These are phyloP conservation scores for Elgaria multicarinata DNA, from an alignment of 2,113 vertebrate genomes.

Conservation along the genomic window DNA sequence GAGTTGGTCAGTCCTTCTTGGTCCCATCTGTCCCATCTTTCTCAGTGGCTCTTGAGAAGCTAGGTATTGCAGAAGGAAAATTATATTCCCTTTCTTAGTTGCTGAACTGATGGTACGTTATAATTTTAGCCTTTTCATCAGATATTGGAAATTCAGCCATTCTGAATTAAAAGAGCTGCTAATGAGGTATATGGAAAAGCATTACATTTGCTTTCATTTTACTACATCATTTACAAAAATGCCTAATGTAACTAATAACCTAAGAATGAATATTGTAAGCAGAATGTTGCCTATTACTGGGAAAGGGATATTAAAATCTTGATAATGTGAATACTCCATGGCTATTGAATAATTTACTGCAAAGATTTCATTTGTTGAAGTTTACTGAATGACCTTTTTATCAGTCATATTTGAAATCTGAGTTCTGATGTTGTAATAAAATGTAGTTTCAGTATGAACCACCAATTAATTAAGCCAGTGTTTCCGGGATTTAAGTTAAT, in stretches of 20 bases:
- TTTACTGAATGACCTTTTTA: slow-evolving; percentile 26
- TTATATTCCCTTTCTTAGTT: slow-evolving; percentile 67
- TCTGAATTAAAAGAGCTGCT: slow-evolving; percentile 53
- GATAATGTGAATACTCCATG: slow-evolving; percentile 44
- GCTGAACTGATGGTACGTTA: slow-evolving; percentile 57
- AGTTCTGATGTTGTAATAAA: slow-evolving; percentile 28
- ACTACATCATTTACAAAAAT: slow-evolving; percentile 61
- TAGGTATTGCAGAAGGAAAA: slow-evolving; percentile 60
- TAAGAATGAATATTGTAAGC: slow-evolving; percentile 65
- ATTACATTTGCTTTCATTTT: slow-evolving; percentile 68
- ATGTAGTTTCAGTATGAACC: not conserved
- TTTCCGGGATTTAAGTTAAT: not conserved
- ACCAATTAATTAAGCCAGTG: not conserved
- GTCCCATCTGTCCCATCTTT: slow-evolving; percentile 20
- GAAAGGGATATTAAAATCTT: slow-evolving; percentile 61
- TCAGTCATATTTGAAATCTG: slow-evolving; percentile 55
- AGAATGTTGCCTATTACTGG: slow-evolving; percentile 63
- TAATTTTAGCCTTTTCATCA: slow-evolving; percentile 52
- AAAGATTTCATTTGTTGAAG: slow-evolving; percentile 58
- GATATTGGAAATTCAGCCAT: slow-evolving; percentile 51
- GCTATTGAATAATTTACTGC: slow-evolving; percentile 68
- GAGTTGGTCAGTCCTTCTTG: slow-evolving; percentile 17
- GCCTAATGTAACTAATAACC: slow-evolving; percentile 65
- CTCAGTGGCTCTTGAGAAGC: slow-evolving; percentile 54
- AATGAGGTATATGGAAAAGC: slow-evolving; percentile 55